phyloP scores from a whole-genome alignment of 2,113 vertebrate species.

The Poeciliopsis retropinna region DNA sequence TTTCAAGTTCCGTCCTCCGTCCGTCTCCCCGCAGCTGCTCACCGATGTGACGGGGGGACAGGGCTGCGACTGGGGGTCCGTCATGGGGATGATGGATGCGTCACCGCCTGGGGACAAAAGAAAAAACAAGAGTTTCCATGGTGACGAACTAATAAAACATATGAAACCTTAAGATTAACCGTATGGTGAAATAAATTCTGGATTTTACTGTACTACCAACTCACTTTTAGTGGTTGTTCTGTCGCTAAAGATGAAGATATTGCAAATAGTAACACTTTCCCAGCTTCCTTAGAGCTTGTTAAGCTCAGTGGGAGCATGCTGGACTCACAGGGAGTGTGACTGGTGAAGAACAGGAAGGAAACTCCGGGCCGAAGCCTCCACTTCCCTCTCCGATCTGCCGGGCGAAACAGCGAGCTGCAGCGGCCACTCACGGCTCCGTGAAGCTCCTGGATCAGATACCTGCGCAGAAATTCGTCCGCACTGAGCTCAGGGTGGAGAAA shows the following conservation, averaged over 20 bases:
- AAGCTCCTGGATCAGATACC: slow-evolving; percentile 91
- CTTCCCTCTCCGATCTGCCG: slow-evolving; percentile 75
- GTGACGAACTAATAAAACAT: background rate
- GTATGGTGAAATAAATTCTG: too few relatives aligned
- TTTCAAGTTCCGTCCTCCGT: slow-evolving; percentile 23
- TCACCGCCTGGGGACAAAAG: slow-evolving; percentile 87
- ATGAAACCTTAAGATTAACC: background rate
- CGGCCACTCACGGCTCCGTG: slow-evolving; percentile 65
- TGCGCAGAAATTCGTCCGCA: slow-evolving; percentile 47
- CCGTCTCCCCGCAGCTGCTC: background rate
- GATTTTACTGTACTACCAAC: background rate
- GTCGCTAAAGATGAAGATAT: too few relatives aligned
- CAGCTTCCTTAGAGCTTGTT: background rate
- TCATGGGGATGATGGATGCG: slow-evolving; percentile 91
- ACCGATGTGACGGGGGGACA: slow-evolving; percentile 56
- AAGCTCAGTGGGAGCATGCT: background rate
- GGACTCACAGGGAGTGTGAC: slow-evolving; percentile 94
- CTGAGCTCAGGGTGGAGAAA: too few relatives aligned
- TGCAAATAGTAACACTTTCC: background rate
- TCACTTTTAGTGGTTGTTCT: background rate
- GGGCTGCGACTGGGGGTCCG: slow-evolving; percentile 73
- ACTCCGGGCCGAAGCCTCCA: slow-evolving; percentile 85
- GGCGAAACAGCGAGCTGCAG: slow-evolving; percentile 81
- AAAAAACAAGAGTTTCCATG: background rate
- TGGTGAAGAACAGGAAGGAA: slow-evolving; percentile 91